Conservation (phyloP, 1,140 invertebrate species). For the Cecropterus lyciades region DNA sequence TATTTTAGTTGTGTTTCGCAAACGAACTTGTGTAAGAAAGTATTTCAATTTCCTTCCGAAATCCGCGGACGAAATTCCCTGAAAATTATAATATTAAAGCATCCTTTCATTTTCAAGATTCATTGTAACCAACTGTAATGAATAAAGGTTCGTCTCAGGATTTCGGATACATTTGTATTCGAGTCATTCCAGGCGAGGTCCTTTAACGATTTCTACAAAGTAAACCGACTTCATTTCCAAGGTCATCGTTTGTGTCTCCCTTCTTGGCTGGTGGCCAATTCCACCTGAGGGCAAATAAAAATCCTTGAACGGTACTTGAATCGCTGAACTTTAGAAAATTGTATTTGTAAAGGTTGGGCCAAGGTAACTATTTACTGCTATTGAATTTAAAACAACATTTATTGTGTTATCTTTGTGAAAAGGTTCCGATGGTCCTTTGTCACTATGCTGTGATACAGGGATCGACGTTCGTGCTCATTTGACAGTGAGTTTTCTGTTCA, state of each 20-base stretch:
- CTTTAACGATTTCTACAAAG: constrained; percentile 17
- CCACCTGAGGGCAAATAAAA: constrained; percentile 6
- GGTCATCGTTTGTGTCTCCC: not conserved
- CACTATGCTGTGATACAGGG: no score
- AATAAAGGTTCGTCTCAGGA: not conserved
- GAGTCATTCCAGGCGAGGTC: not conserved
- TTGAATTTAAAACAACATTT: not conserved
- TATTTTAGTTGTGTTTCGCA: not conserved
- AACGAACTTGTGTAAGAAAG: not conserved
- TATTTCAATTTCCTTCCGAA: not conserved
- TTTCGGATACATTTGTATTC: constrained; percentile 12
- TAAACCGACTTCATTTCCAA: constrained; percentile 10
- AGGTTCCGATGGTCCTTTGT: no score
- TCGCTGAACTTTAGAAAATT: not conserved
- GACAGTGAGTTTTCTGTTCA: no score
- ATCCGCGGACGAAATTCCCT: not conserved
- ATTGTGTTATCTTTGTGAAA: not conserved
- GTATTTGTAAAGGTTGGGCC: constrained; percentile 5
- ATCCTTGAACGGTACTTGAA: constrained; percentile 6
- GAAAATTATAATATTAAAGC: not conserved
- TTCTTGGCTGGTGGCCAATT: constrained; percentile 12
- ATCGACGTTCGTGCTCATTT: no score
- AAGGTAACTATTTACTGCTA: not conserved
- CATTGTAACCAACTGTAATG: not conserved
- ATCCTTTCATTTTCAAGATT: not conserved